Percentiles rank a stretch among this genome's conserved stretches.
Evolutionary conservation across 2,797 vertebrate species (phyloP).

Genomic region (Leucoraja ocellata): DNA sequence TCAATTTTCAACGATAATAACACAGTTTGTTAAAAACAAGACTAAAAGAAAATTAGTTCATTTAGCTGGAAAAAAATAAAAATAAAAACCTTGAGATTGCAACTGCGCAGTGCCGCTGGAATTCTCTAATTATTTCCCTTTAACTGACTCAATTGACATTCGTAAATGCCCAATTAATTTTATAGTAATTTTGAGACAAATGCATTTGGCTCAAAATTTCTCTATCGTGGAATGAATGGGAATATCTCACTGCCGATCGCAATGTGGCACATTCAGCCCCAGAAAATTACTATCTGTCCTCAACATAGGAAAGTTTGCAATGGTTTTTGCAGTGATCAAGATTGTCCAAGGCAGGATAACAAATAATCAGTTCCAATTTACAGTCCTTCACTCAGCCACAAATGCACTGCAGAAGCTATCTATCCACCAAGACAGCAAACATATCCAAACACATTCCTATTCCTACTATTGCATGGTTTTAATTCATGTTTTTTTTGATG

Average conservation of each 20-base stretch:
- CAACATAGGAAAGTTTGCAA: not conserved
- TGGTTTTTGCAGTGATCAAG: no score
- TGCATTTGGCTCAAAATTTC: not conserved
- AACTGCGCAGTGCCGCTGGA: not conserved
- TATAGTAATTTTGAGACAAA: not conserved
- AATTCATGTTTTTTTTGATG: not conserved
- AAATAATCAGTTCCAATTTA: no score
- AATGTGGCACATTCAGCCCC: not conserved
- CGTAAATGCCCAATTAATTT: slow-evolving; percentile 15
- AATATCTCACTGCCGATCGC: not conserved
- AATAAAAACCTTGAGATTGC: slow-evolving; percentile 48
- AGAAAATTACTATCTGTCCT: not conserved
- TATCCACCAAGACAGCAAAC: no score
- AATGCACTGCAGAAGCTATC: no score
- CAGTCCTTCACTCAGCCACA: no score
- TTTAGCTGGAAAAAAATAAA: slow-evolving; percentile 52
- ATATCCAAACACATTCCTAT: no score
- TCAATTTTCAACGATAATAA: slow-evolving; percentile 58
- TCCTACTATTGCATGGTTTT: no score
- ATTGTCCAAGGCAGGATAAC: no score
- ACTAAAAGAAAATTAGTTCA: slow-evolving; percentile 46
- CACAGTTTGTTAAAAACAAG: slow-evolving; percentile 49
- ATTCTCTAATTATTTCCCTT: not conserved
- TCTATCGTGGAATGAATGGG: not conserved
- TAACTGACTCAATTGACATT: not conserved